These are phyloP conservation scores for Syncerus caffer DNA, from an alignment of 2,797 vertebrate species.

Conservation along the genomic window DNA sequence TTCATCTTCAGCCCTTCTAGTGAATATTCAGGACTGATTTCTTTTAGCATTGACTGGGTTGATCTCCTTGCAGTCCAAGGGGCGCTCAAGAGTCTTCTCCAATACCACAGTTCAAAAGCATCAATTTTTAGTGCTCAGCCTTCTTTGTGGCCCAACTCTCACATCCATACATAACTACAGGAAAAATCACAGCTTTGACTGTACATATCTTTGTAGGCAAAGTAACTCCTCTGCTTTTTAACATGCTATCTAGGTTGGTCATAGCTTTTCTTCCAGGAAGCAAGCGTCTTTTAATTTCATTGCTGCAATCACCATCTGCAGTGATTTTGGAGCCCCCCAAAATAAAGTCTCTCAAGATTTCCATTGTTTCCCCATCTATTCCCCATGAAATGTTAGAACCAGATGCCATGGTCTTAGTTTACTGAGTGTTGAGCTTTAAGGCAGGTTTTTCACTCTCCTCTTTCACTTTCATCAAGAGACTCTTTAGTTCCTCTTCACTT, in stretches of 20 bases:
- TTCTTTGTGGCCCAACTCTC: not conserved
- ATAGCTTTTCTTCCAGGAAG: not conserved
- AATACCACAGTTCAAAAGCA: not conserved
- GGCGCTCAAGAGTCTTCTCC: not conserved
- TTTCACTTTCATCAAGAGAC: not conserved
- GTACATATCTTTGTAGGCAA: not conserved
- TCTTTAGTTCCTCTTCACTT: not conserved
- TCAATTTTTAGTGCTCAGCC: not conserved
- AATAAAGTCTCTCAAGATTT: not conserved
- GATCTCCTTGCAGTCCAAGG: not conserved
- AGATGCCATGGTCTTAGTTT: not conserved
- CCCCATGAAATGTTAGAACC: not conserved
- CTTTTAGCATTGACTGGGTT: not conserved
- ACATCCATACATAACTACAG: not conserved
- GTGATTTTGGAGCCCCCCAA: not conserved
- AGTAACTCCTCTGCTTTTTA: not conserved
- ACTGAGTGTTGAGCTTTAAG: not conserved
- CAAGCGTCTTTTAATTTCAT: not conserved
- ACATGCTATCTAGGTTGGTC: not conserved
- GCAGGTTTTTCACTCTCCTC: not conserved
- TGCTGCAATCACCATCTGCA: not conserved
- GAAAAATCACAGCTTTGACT: not conserved
- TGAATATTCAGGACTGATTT: not conserved
- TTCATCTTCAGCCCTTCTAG: not conserved
- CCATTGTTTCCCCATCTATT: not conserved